A percentile compares a stretch with the other conserved stretches of the same genome.
Conservation (phyloP, 1,140 invertebrate genomes). For the Lepeophtheirus salmonis region DNA sequence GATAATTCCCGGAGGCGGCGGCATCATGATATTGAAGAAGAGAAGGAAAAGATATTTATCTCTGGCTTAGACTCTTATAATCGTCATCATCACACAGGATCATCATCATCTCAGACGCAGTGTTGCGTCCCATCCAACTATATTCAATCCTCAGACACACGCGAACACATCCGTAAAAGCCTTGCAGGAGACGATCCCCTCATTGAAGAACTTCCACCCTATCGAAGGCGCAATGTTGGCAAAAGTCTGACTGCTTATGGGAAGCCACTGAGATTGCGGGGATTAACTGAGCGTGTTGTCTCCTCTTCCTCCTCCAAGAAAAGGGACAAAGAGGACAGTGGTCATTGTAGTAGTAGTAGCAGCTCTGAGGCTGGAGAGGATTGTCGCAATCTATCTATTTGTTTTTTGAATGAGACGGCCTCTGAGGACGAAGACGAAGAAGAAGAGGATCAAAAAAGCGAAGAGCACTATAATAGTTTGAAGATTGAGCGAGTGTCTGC, state of each 20-base stretch:
- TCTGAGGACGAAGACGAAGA: slow-evolving; percentile 37
- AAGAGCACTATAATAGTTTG: not conserved
- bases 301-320: too few species aligned
- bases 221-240: not conserved
- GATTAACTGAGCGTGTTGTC: too few species aligned
- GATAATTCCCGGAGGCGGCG: too few species aligned
- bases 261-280: not conserved
- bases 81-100: too few species aligned
- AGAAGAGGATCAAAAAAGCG: slow-evolving; percentile 15
- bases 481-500: not conserved
- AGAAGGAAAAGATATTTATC: too few species aligned
- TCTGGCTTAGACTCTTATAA: too few species aligned
- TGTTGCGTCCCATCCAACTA: too few species aligned
- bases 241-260: not conserved
- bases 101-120: too few species aligned
- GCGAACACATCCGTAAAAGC: not conserved
- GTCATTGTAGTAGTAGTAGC: not conserved
- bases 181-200: not conserved
- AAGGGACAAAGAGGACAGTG: too few species aligned
- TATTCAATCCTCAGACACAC: too few species aligned
- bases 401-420: slow-evolving; percentile 80
- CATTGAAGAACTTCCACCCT: not conserved
- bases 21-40: too few species aligned
- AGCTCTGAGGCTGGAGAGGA: not conserved
- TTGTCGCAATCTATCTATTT: slow-evolving; percentile 58